A percentile compares a stretch with the other conserved stretches of the same genome.
These are phyloP conservation scores for Plectus sambesii DNA, from an alignment of 1,140 invertebrate species.

Conservation along the genomic window DNA sequence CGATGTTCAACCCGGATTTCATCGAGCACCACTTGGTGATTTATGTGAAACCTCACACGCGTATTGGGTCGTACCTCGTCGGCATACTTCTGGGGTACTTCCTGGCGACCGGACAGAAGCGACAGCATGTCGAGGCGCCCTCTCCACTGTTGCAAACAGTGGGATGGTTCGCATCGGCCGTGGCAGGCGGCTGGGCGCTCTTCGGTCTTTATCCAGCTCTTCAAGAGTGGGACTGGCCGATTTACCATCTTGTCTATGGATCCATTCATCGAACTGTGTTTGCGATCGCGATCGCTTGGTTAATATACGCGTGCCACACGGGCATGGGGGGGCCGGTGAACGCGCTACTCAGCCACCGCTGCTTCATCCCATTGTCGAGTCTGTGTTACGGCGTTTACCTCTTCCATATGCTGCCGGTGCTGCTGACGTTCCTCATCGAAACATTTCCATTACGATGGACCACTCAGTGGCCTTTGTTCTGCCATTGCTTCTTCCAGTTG, in stretches of 20 bases:
- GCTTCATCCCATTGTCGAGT: constrained; percentile 36
- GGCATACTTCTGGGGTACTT: constrained; percentile 48
- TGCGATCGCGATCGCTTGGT: constrained; percentile 35
- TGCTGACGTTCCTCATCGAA: constrained; percentile 39
- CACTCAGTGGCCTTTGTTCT: constrained; percentile 32
- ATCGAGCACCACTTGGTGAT: constrained; percentile 45
- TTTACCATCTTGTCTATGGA: constrained; percentile 43
- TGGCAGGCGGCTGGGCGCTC: constrained; percentile 32
- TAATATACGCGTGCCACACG: constrained; percentile 44
- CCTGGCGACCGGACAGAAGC: constrained; percentile 34
- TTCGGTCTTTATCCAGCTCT: constrained; percentile 42
- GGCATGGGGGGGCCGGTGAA: constrained; percentile 41
- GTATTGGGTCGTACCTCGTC: constrained; percentile 48
- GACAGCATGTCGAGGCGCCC: constrained; percentile 27
- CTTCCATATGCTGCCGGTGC: constrained; percentile 45
- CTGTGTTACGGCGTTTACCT: constrained; percentile 40
- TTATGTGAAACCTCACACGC: constrained; percentile 50
- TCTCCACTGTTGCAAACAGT: constrained; percentile 17
- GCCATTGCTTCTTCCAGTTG: constrained; percentile 40
- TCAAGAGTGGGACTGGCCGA: constrained; percentile 38
- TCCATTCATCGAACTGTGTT: constrained; percentile 35
- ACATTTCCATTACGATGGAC: constrained; percentile 38
- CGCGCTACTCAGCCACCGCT: constrained; percentile 18
- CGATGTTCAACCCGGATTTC: constrained; percentile 41
- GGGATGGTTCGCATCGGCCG: constrained; percentile 27